Evolutionary conservation across 1,140 invertebrate genomes (phyloP).

Genomic region (Drosophila ficusphila): DNA sequence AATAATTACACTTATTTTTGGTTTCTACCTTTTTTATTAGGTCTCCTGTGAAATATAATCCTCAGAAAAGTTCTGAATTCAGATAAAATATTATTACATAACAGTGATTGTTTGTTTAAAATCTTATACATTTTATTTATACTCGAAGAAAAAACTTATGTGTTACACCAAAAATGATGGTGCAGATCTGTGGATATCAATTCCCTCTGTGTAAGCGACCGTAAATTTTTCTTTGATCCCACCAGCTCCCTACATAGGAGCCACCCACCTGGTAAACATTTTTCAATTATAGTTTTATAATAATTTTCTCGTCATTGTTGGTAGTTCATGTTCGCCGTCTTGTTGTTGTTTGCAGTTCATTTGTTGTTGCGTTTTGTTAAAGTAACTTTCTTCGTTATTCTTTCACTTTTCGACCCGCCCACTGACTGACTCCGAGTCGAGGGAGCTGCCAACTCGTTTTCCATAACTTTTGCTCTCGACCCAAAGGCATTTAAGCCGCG

Average conservation of each 20-base stretch:
- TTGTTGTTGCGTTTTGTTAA: conserved; percentile 53
- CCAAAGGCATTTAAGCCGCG: conserved; percentile 66
- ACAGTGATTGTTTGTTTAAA: too few species aligned
- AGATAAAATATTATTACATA: too few species aligned
- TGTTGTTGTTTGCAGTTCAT: conserved; percentile 27
- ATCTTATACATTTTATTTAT: too few species aligned
- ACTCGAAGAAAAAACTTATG: too few species aligned
- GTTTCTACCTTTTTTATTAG: too few species aligned
- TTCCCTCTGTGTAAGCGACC: conserved; percentile 19
- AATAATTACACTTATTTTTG: too few species aligned
- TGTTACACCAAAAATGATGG: too few species aligned
- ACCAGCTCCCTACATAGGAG: conserved; percentile 24
- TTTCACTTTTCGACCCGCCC: conserved; percentile 61
- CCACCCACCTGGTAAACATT: conserved; percentile 54
- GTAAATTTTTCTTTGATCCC: conserved; percentile 31
- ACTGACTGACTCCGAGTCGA: conserved; percentile 31
- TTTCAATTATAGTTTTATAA: conserved; percentile 76
- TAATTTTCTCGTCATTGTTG: conserved; percentile 80
- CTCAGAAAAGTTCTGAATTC: too few species aligned
- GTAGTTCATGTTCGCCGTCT: conserved; percentile 31
- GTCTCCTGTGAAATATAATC: too few species aligned
- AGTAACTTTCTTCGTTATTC: conserved; percentile 75
- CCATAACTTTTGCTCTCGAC: conserved; percentile 67
- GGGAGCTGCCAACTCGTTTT: conserved; percentile 55
- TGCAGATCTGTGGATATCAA: too few species aligned